phyloP scores from a whole-genome alignment of 2,888 invertebrate species.

The Gymnoscelis rufifasciata region DNA sequence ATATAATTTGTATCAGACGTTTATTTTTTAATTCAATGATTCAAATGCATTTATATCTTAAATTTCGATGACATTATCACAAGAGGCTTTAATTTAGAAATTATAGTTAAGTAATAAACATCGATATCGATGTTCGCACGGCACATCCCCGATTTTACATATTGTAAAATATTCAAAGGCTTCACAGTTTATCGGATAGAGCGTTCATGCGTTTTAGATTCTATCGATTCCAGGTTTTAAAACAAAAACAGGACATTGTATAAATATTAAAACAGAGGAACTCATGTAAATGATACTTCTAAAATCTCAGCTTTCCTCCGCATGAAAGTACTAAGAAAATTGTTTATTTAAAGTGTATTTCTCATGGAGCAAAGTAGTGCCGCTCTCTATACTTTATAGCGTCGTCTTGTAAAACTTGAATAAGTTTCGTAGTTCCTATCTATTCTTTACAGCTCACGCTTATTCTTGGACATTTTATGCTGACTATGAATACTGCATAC shows the following conservation, averaged over 20 bases:
- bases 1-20: too few relatives aligned
- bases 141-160: slow-evolving; percentile 3
- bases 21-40: too few relatives aligned
- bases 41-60: too few relatives aligned
- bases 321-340: slow-evolving; percentile 16
- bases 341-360: slow-evolving; percentile 17
- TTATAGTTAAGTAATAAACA: too few relatives aligned
- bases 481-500: background rate
- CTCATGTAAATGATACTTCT: too few relatives aligned
- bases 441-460: slow-evolving; percentile 8
- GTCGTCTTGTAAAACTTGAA: slow-evolving; percentile 14
- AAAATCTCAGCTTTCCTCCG: slow-evolving; percentile 1
- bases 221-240: background rate
- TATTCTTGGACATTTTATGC: background rate
- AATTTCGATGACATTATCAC: too few relatives aligned
- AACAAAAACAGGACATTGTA: background rate
- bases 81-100: too few relatives aligned
- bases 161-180: slow-evolving; percentile 4
- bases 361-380: slow-evolving; percentile 12
- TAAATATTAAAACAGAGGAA: too few relatives aligned
- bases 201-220: background rate
- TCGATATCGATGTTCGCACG: background rate
- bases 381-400: slow-evolving; percentile 9
- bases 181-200: background rate
- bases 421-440: slow-evolving; percentile 10